A percentile compares a stretch with the other conserved stretches of the same genome.
phyloP scores from a whole-genome alignment of 2,888 invertebrate genomes.

The Pristionchus fissidentatus region DNA sequence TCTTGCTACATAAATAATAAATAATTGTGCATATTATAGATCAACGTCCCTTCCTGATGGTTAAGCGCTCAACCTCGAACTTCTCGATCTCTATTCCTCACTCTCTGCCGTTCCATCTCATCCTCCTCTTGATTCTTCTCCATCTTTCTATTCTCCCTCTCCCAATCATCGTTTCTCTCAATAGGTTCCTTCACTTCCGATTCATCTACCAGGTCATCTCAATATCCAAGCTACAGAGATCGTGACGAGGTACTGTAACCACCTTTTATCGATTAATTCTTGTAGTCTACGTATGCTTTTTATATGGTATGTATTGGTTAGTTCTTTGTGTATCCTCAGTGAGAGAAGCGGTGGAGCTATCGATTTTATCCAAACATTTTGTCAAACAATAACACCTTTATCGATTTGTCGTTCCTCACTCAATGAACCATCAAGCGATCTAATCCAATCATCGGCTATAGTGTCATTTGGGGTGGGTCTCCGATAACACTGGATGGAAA shows the following conservation, averaged over 20 bases:
- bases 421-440: no score
- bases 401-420: no score
- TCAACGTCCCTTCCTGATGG: slow-evolving; percentile 69
- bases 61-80: slow-evolving; percentile 60
- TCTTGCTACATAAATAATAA: no score
- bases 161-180: slow-evolving; percentile 50
- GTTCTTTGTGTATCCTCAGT: neutral
- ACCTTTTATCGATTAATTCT: neutral
- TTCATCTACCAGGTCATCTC: slow-evolving; percentile 40
- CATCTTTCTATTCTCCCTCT: slow-evolving; percentile 57
- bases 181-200: slow-evolving; percentile 34
- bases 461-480: no score
- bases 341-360: neutral
- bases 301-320: no score
- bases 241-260: slow-evolving; percentile 51
- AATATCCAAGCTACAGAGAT: slow-evolving; percentile 60
- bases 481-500: no score
- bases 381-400: no score
- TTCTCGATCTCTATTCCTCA: slow-evolving; percentile 49
- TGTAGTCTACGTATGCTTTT: no score
- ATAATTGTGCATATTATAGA: no score
- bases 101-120: slow-evolving; percentile 4
- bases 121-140: slow-evolving; percentile 47
- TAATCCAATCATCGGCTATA: no score
- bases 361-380: no score